phyloP scores from a whole-genome alignment of 2,113 vertebrate genomes.

The Gallinago paraguaiae region DNA sequence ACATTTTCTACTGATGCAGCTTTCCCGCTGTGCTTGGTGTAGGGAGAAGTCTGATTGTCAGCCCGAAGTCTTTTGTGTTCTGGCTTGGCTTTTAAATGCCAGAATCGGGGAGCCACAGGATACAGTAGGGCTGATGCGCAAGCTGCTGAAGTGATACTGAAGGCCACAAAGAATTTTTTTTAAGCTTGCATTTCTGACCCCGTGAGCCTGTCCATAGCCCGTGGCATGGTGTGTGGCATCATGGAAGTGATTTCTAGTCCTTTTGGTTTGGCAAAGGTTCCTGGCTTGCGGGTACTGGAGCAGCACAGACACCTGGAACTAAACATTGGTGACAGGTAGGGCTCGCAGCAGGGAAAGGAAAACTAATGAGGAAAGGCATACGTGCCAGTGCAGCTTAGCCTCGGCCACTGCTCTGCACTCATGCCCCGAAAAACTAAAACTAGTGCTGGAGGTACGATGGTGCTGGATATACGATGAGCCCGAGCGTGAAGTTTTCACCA shows the following conservation, averaged over 20 bases:
- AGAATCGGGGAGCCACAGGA: not conserved
- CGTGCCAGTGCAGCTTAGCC: constrained; percentile 26
- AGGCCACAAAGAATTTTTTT: not conserved
- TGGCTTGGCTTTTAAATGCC: not conserved
- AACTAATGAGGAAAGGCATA: not conserved
- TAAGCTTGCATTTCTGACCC: not conserved
- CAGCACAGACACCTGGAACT: constrained; percentile 30
- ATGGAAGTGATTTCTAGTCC: not conserved
- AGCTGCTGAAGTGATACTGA: not conserved
- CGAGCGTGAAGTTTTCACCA: not conserved
- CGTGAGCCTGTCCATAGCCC: not conserved
- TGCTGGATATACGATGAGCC: not conserved
- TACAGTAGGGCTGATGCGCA: not conserved
- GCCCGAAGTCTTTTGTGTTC: not conserved
- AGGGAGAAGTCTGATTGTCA: not conserved
- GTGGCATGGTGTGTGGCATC: rapidly evolving
- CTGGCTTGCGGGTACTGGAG: not conserved
- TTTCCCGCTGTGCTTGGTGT: not conserved
- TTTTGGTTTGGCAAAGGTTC: not conserved
- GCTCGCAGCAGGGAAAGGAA: not conserved
- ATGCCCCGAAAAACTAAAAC: not conserved
- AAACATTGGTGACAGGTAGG: constrained; percentile 30
- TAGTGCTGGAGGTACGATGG: not conserved
- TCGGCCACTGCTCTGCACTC: not conserved
- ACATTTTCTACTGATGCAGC: not conserved